phyloP scores from a whole-genome alignment of 1,140 invertebrate species.

The Micrasema minimum region DNA sequence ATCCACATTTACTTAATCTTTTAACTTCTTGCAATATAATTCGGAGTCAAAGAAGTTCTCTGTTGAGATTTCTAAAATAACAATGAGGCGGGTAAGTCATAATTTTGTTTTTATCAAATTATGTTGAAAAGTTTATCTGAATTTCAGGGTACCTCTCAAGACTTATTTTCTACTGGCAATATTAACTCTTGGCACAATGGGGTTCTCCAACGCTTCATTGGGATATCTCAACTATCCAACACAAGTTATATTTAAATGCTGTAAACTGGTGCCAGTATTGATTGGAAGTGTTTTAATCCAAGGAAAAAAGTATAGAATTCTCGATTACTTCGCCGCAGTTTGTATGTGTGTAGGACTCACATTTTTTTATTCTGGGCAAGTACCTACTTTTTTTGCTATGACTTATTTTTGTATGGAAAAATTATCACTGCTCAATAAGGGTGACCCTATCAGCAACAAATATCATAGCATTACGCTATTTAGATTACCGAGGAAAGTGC shows the following conservation, averaged over 20 bases:
- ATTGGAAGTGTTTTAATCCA: slow-evolving; percentile 93
- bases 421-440: background rate
- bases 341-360: slow-evolving; percentile 93
- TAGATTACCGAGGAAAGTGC: too few relatives aligned
- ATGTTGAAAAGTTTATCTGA: background rate
- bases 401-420: too few relatives aligned
- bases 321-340: slow-evolving; percentile 86
- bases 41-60: too few relatives aligned
- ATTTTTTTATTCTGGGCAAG: slow-evolving; percentile 83
- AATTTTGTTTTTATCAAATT: too few relatives aligned
- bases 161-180: slow-evolving; percentile 86
- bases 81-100: too few relatives aligned
- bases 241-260: slow-evolving; percentile 94
- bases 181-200: slow-evolving; percentile 94
- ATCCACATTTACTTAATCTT: too few relatives aligned
- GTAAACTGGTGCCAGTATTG: slow-evolving; percentile 95
- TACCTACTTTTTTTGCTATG: slow-evolving; percentile 38
- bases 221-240: slow-evolving; percentile 97
- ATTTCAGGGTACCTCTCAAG: slow-evolving; percentile 83
- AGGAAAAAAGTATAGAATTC: slow-evolving; percentile 83
- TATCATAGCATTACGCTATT: background rate
- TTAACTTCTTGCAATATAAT: too few relatives aligned
- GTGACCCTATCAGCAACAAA: background rate
- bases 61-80: too few relatives aligned
- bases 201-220: slow-evolving; percentile 94